phyloP scores from a whole-genome alignment of 1,140 invertebrate genomes.

The Pantala flavescens region DNA sequence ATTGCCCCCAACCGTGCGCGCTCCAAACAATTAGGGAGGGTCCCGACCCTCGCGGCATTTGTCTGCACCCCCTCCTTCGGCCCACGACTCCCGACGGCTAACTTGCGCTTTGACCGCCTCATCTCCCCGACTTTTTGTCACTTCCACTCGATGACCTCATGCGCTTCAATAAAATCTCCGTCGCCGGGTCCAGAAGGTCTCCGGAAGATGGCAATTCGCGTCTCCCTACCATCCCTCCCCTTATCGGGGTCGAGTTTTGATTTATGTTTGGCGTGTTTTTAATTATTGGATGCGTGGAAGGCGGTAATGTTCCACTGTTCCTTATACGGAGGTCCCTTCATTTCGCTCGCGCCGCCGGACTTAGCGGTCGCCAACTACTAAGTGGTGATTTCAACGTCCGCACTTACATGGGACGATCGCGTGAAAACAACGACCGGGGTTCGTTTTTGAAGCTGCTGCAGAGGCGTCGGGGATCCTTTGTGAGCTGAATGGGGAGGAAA shows the following conservation, averaged over 20 bases:
- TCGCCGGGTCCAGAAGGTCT: neutral
- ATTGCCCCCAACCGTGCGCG: conserved; percentile 1
- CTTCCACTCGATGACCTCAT: neutral
- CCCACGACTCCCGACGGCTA: neutral
- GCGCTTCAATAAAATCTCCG: neutral
- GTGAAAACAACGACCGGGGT: too few species aligned
- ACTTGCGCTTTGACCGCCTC: neutral
- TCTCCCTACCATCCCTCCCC: neutral
- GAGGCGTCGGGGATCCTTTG: too few species aligned
- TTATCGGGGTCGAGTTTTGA: neutral
- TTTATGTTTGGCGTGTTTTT: neutral
- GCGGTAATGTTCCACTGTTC: neutral
- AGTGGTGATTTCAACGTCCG: too few species aligned
- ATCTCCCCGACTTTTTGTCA: neutral
- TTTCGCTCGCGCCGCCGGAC: neutral
- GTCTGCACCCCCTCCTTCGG: neutral
- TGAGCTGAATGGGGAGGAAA: too few species aligned
- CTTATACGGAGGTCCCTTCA: neutral
- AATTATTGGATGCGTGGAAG: neutral
- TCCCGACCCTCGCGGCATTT: neutral
- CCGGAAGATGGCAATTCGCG: neutral
- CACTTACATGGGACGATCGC: too few species aligned
- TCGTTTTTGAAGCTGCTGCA: too few species aligned
- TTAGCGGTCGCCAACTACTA: too few species aligned
- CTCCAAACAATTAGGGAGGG: neutral